Conservation (phyloP, 2,113 vertebrate species). For the Spermophilus dauricus region DNA sequence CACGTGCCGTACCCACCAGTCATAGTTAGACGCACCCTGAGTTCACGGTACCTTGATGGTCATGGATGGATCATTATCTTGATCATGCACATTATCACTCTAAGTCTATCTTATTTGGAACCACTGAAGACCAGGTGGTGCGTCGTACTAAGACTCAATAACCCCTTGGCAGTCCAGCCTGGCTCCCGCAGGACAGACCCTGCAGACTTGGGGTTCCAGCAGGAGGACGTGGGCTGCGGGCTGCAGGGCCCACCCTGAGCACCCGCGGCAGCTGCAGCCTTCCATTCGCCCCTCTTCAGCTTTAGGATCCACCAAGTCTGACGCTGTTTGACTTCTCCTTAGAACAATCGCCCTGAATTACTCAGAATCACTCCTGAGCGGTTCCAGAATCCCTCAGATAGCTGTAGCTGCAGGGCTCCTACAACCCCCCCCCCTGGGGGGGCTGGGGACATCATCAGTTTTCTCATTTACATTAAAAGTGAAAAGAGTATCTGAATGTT, state of each 20-base stretch:
- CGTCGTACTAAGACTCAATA: neutral
- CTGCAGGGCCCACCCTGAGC: too few species aligned
- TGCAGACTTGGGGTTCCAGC: too few species aligned
- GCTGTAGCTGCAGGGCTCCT: too few species aligned
- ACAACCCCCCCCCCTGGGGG: too few species aligned
- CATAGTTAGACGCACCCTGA: neutral
- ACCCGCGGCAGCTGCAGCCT: too few species aligned
- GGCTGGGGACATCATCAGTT: neutral
- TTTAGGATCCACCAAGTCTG: neutral
- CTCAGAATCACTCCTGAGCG: neutral
- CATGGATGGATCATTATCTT: neutral
- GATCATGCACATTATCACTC: neutral
- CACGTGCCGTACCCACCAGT: neutral
- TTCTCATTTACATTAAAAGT: neutral
- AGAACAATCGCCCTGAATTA: neutral
- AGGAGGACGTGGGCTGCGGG: neutral
- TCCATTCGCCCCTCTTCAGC: neutral
- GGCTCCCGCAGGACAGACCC: neutral
- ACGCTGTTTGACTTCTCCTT: neutral
- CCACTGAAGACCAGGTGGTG: neutral
- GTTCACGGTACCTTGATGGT: neutral
- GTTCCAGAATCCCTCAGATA: neutral
- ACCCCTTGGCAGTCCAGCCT: neutral
- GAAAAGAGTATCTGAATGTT: neutral
- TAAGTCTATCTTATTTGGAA: neutral